phyloP scores from a whole-genome alignment of 2,797 vertebrate genomes.

The Perodicticus potto region DNA sequence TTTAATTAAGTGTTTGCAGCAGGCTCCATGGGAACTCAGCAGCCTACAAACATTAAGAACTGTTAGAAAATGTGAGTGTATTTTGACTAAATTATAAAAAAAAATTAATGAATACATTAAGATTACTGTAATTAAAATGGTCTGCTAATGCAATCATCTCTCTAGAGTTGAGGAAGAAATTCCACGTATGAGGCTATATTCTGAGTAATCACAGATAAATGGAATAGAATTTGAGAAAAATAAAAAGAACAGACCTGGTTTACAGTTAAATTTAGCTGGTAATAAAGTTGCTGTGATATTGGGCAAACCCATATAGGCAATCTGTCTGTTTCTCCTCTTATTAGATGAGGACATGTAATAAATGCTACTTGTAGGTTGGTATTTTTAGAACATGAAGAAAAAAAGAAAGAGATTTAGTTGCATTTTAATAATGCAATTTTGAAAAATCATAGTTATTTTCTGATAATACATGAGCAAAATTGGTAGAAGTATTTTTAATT shows the following conservation, averaged over 20 bases:
- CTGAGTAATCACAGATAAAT: conserved; percentile 44
- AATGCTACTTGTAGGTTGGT: background rate
- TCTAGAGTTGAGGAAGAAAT: conserved; percentile 38
- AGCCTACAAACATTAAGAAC: conserved; percentile 54
- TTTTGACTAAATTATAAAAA: conserved; percentile 56
- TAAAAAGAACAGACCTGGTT: background rate
- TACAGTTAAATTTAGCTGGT: background rate
- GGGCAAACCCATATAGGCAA: background rate
- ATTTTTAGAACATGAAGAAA: background rate
- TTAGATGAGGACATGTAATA: background rate
- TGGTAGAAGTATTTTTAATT: background rate
- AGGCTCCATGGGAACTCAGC: background rate
- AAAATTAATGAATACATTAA: conserved; percentile 59
- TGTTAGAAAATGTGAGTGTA: conserved; percentile 43
- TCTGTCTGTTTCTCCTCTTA: background rate
- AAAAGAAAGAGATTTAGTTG: background rate
- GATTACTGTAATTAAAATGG: conserved; percentile 64
- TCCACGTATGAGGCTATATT: background rate
- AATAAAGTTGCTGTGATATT: background rate
- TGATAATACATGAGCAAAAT: background rate
- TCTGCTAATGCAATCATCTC: conserved; percentile 32
- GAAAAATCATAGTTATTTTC: background rate
- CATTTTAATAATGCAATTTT: background rate
- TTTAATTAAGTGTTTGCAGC: conserved; percentile 67
- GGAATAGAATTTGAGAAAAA: background rate